A percentile compares a stretch with the other conserved stretches of the same genome.
Conservation (phyloP, 2,797 vertebrate species). For the Gymnopithys bicolor region DNA sequence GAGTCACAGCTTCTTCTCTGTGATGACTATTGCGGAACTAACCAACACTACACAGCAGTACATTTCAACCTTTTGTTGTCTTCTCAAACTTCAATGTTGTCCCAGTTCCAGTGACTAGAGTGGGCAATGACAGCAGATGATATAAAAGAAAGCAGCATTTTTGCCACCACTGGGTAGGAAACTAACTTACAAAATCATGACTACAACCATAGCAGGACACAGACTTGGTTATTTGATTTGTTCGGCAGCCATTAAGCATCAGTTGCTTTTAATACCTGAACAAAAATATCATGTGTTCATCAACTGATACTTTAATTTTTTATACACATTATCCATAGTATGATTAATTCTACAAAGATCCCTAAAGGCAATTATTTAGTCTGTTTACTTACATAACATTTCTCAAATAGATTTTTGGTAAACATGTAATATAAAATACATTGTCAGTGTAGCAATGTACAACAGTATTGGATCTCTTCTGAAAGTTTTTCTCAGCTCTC, state of each 20-base stretch:
- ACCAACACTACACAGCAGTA: neutral
- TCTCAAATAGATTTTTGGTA: neutral
- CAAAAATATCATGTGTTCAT: neutral
- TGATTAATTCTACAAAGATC: neutral
- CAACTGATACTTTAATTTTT: neutral
- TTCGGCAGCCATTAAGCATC: neutral
- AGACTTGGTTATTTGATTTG: neutral
- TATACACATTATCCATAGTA: neutral
- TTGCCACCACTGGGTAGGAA: neutral
- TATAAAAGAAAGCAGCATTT: neutral
- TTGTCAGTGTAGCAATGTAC: neutral
- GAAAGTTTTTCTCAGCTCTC: neutral
- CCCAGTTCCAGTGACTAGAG: neutral
- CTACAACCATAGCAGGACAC: neutral
- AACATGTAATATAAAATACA: neutral
- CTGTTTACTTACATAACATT: neutral
- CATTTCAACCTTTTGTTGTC: neutral
- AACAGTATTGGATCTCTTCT: neutral
- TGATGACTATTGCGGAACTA: neutral
- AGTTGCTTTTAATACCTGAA: neutral
- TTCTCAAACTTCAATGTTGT: neutral
- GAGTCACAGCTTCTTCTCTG: neutral
- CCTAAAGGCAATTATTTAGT: neutral
- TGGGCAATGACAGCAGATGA: rapidly evolving
- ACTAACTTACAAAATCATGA: neutral